These are phyloP conservation scores for Colaptes auratus DNA, from an alignment of 2,113 vertebrate genomes.

Conservation along the genomic window DNA sequence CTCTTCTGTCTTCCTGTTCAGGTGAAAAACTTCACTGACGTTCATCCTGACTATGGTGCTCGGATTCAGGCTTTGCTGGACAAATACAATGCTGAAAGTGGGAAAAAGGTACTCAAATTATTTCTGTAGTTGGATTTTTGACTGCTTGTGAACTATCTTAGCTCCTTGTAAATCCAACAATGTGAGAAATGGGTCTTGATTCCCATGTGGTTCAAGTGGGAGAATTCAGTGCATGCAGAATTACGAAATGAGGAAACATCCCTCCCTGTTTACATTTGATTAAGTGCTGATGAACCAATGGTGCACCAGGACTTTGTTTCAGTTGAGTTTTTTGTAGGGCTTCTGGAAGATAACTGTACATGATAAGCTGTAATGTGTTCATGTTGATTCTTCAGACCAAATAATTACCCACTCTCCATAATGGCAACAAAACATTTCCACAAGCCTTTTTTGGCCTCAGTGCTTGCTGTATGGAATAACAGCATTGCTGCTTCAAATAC, in stretches of 20 bases:
- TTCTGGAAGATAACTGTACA: background rate
- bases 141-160: background rate
- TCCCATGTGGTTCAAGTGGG: background rate
- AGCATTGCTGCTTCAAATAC: background rate
- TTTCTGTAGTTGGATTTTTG: background rate
- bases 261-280: background rate
- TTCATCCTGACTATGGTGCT: constrained; percentile 86
- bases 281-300: background rate
- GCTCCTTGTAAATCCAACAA: background rate
- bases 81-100: constrained; percentile 80
- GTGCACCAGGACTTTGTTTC: background rate
- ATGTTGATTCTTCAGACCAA: background rate
- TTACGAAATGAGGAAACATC: background rate
- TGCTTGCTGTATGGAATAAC: background rate
- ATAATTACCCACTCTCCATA: background rate
- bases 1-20: constrained; percentile 48
- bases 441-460: background rate
- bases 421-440: background rate
- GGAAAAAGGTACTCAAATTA: constrained; percentile 75
- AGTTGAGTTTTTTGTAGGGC: background rate
- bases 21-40: constrained; percentile 87
- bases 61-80: constrained; percentile 83
- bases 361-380: background rate
- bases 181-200: background rate
- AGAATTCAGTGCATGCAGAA: background rate